Conservation (phyloP, 1,140 invertebrate genomes). For the Caenorhabditis brenneri region DNA sequence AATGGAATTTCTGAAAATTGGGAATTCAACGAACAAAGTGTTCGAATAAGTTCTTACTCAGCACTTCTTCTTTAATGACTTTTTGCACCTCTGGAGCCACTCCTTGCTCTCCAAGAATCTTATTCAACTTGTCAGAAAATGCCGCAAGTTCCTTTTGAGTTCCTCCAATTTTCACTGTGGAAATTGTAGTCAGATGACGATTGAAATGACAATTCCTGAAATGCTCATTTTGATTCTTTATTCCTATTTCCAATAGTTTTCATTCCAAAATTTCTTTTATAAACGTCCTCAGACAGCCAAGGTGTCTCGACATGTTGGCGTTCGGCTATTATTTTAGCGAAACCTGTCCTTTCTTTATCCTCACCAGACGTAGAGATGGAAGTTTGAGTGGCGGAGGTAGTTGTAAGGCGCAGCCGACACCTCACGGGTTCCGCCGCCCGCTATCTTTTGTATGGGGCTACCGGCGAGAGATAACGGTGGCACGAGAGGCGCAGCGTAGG, state of each 20-base stretch:
- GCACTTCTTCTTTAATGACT: neutral
- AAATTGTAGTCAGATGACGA: neutral
- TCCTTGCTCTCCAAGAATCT: neutral
- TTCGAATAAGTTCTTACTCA: conserved; percentile 7
- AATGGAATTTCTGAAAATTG: neutral
- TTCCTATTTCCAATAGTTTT: neutral
- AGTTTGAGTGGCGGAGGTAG: no score
- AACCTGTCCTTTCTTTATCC: conserved; percentile 23
- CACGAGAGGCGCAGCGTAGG: neutral
- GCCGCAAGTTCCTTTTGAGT: neutral
- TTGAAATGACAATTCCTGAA: conserved; percentile 29
- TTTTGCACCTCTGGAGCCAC: neutral
- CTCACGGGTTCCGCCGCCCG: conserved; percentile 10
- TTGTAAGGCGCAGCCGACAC: neutral
- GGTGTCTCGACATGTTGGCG: conserved; percentile 21
- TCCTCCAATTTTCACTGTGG: neutral
- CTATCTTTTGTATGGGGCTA: neutral
- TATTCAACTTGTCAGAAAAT: neutral
- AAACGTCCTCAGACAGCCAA: conserved; percentile 39
- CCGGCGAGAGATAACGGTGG: neutral
- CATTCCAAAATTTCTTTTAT: neutral
- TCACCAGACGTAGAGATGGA: neutral
- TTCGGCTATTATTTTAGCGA: conserved; percentile 20
- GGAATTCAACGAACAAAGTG: neutral
- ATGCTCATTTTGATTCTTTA: neutral